phyloP scores from a whole-genome alignment of 1,140 invertebrate species.

The Hypothenemus hampei region DNA sequence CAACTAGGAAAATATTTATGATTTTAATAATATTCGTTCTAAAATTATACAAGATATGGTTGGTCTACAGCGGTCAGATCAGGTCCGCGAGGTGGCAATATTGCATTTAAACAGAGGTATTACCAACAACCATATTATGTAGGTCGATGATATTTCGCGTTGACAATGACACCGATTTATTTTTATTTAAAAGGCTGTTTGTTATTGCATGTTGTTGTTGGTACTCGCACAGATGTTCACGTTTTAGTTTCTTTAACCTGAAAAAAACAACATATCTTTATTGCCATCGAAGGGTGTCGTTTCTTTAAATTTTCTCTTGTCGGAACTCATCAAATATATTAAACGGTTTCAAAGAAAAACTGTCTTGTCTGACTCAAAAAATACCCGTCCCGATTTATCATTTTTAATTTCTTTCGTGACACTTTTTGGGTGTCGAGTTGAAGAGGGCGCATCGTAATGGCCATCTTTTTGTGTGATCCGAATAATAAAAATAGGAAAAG shows the following conservation, averaged over 20 bases:
- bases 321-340: conserved; percentile 13
- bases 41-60: no score
- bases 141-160: conserved; percentile 12
- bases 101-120: no score
- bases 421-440: background rate
- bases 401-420: conserved; percentile 9
- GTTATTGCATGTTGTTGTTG: conserved; percentile 9
- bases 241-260: background rate
- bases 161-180: conserved; percentile 22
- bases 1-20: no score
- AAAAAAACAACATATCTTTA: no score
- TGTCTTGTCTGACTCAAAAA: background rate
- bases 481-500: no score
- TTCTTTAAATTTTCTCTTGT: background rate
- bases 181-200: conserved; percentile 12
- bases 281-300: background rate
- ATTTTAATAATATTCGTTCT: no score
- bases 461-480: no score
- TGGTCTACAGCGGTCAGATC: background rate
- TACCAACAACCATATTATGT: no score
- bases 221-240: background rate
- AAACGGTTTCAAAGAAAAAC: conserved; percentile 10
- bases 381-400: conserved; percentile 7
- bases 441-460: no score
- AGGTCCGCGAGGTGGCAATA: background rate